A percentile compares a stretch with the other conserved stretches of the same genome.
These are phyloP conservation scores for Tachypleus tridentatus DNA, from an alignment of 1,140 invertebrate genomes.

Conservation along the genomic window DNA sequence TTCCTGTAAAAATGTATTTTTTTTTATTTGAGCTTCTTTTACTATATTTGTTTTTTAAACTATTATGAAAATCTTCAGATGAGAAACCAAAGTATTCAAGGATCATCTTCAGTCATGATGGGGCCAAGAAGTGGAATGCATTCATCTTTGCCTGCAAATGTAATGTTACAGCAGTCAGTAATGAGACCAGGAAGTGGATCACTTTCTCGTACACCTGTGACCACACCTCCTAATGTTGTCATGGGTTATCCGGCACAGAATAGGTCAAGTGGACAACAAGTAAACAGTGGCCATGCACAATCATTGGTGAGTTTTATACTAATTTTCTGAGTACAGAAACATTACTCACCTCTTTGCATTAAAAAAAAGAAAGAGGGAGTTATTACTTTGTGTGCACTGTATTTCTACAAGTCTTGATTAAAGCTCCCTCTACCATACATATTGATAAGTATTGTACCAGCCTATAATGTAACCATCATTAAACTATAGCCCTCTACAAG, in stretches of 20 bases:
- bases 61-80: constrained; percentile 6
- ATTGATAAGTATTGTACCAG: no score
- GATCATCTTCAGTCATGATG: constrained; percentile 10
- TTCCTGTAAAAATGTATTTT: background rate
- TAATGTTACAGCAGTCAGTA: constrained; percentile 17
- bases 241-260: constrained; percentile 28
- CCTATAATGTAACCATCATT: no score
- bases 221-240: constrained; percentile 32
- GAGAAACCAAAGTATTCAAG: constrained; percentile 14
- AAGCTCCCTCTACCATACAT: no score
- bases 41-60: background rate
- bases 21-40: background rate
- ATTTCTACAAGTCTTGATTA: no score
- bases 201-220: constrained; percentile 25
- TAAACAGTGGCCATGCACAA: no score
- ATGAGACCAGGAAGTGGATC: constrained; percentile 14
- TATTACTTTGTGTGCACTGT: no score
- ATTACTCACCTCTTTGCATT: background rate
- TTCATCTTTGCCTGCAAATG: constrained; percentile 11
- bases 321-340: background rate
- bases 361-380: no score
- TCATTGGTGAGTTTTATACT: background rate
- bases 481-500: no score
- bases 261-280: no score
- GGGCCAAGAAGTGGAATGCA: constrained; percentile 8